These are phyloP conservation scores for Copidosoma aretas DNA, from an alignment of 2,888 invertebrate species.

Conservation along the genomic window DNA sequence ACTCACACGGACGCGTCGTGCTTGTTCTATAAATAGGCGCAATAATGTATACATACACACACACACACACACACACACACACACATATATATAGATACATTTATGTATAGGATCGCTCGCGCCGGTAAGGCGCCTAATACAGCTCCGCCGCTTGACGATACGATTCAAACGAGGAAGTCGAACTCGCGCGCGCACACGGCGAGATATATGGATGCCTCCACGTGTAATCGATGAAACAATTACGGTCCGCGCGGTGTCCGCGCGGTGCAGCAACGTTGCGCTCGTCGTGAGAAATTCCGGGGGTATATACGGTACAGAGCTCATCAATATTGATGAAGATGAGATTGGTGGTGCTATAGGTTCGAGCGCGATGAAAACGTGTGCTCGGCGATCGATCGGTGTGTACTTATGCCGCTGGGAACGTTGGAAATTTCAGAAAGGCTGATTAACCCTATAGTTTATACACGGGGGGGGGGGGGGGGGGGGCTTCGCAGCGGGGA, in stretches of 20 bases:
- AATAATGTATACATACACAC: too few species aligned
- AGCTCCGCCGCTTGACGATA: neutral
- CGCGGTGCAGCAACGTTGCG: slow-evolving; percentile 8
- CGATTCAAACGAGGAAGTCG: slow-evolving; percentile 36
- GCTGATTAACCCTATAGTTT: too few species aligned
- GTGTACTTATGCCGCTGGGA: too few species aligned
- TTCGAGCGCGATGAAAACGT: neutral
- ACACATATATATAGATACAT: too few species aligned
- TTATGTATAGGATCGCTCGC: too few species aligned
- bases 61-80: too few species aligned
- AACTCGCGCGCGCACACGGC: neutral
- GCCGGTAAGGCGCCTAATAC: neutral
- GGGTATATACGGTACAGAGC: neutral
- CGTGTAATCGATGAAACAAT: slow-evolving; percentile 24
- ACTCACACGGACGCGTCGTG: neutral
- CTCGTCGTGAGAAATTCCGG: slow-evolving; percentile 36
- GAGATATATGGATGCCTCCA: too few species aligned
- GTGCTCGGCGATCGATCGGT: too few species aligned
- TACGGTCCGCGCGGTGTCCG: slow-evolving; percentile 1
- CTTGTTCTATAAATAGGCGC: neutral
- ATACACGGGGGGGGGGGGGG: too few species aligned
- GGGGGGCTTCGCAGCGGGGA: too few species aligned
- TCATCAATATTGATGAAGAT: slow-evolving; percentile 37
- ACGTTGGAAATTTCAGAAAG: too few species aligned
- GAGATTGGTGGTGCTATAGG: neutral